Base-by-base conservation (phyloP, 2,888 invertebrate species). In the Pantelozetes paolii region DNA sequence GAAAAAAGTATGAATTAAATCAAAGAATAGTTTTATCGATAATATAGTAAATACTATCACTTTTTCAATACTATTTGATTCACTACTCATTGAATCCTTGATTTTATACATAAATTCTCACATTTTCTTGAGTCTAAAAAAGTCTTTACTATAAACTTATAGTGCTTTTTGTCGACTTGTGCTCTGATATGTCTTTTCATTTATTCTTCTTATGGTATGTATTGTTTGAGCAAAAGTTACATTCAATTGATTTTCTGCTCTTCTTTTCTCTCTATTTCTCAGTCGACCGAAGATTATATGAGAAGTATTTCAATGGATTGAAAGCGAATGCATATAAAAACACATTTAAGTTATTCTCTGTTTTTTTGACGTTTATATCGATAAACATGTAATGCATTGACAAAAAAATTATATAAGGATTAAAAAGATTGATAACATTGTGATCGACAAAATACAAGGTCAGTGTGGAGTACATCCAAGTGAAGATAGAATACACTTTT, bases 261-360 rank as follows among this genome's bases (percentile, higher is more conserved):
- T 50, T 26, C 26, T 8, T 23, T 26, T 9, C 26, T 23, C 20
- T 54, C 54, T 54, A 54, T 54, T 54, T 54, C 23, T 54, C 18
- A 54, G 3, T 54, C 23, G 23, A 54, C 54, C 54, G 26, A 54
- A 54, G 54, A 54, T 54, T 54, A 54, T 54, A 54, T 54, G 13
- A 54, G 54, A 54, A 54, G 13, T 23, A 54, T 54, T 9, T 8
- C 15, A 48, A 11, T 54, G 54, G 6, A 54, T 2, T 23, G 11
- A 18, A 45, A 45, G 15, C n/a, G 54, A 54, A 54, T 26, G 54
- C 54, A 54, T 54, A n/a, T n/a, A 54, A 54, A 54, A 54, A 54
- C 54, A 54, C 23, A 54, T 54, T n/a, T 54, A 54, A 54, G 54
- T 9, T 54, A 54, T 54, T 6, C 26, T 26, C 26, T 26, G 8